These are phyloP conservation scores for Osmerus eperlanus DNA, from an alignment of 2,113 vertebrate genomes.

Conservation along the genomic window DNA sequence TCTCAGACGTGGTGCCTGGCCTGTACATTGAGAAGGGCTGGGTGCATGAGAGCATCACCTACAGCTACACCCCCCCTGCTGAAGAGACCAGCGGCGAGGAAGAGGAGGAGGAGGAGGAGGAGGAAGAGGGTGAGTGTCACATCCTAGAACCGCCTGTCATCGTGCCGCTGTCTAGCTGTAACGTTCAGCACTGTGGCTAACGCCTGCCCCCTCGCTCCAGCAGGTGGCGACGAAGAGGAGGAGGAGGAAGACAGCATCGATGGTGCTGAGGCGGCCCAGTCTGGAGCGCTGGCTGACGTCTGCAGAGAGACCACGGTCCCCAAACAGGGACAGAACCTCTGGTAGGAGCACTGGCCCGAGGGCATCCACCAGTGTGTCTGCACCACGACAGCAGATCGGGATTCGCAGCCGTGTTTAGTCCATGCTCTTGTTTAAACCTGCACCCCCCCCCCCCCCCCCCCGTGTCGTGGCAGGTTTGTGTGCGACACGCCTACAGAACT, in stretches of 20 bases:
- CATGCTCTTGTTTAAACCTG: neutral
- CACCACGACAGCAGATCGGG: too few relatives aligned
- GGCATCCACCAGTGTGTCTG: too few relatives aligned
- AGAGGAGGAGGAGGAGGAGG: conserved; percentile 65
- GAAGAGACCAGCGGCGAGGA: conserved; percentile 52
- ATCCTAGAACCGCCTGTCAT: neutral
- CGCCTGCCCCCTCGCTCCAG: neutral
- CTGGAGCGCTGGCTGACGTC: conserved; percentile 55
- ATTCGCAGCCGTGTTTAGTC: neutral
- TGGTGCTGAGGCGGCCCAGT: conserved; percentile 63
- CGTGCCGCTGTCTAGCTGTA: neutral
- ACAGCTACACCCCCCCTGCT: conserved; percentile 79
- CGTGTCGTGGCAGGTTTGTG: conserved; percentile 80
- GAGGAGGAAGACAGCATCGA: conserved; percentile 70
- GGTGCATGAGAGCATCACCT: conserved; percentile 92
- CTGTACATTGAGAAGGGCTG: conserved; percentile 96
- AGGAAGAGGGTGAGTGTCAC: conserved; percentile 23
- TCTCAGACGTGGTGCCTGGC: conserved; percentile 93
- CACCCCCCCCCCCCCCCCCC: too few relatives aligned
- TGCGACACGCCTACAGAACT: conserved; percentile 86
- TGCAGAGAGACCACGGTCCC: conserved; percentile 85
- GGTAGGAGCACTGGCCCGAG: conserved; percentile 65
- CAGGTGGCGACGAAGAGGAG: conserved; percentile 50
- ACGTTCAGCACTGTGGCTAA: neutral
- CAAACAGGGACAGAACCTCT: conserved; percentile 96